Evolutionary conservation across 2,113 vertebrate genomes (phyloP).

Genomic region (Poeciliopsis prolifica): DNA sequence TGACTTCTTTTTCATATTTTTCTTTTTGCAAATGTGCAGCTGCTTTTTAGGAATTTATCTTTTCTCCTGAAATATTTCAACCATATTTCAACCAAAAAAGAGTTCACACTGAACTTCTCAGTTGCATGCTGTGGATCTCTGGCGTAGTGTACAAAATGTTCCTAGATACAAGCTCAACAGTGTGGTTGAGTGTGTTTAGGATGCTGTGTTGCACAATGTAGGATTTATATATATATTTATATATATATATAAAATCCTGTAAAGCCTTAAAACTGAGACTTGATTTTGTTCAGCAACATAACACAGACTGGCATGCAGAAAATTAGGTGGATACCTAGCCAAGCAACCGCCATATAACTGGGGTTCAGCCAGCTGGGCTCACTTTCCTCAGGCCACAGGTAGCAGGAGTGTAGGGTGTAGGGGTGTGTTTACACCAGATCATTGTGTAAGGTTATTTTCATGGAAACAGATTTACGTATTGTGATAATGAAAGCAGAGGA

Average conservation of each 20-base stretch:
- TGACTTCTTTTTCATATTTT: not conserved
- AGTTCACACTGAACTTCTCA: slow-evolving; percentile 5
- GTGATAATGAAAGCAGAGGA: slow-evolving; percentile 16
- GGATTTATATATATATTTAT: not conserved
- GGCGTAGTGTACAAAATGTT: slow-evolving; percentile 22
- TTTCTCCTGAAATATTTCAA: not conserved
- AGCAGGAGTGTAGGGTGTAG: not conserved
- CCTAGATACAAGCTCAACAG: slow-evolving; percentile 16
- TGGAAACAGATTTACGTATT: not conserved
- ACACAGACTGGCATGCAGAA: slow-evolving; percentile 13
- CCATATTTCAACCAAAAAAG: not conserved
- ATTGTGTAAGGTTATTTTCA: slow-evolving; percentile 33
- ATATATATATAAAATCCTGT: not conserved
- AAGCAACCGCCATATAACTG: slow-evolving; percentile 24
- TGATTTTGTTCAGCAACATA: slow-evolving; percentile 26
- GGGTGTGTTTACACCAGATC: slow-evolving; percentile 15
- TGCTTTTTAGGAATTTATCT: slow-evolving; percentile 15
- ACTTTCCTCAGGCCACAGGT: slow-evolving; percentile 36
- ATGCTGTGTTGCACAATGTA: not conserved
- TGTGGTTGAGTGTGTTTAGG: slow-evolving; percentile 1
- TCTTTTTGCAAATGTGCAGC: slow-evolving; percentile 10
- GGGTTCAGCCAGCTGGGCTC: slow-evolving; percentile 14
- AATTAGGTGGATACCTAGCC: slow-evolving; percentile 34
- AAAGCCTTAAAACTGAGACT: slow-evolving; percentile 43
- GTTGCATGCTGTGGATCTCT: not conserved